These are phyloP conservation scores for Lordiphosa clarofinis DNA, from an alignment of 1,140 invertebrate genomes.

Conservation along the genomic window DNA sequence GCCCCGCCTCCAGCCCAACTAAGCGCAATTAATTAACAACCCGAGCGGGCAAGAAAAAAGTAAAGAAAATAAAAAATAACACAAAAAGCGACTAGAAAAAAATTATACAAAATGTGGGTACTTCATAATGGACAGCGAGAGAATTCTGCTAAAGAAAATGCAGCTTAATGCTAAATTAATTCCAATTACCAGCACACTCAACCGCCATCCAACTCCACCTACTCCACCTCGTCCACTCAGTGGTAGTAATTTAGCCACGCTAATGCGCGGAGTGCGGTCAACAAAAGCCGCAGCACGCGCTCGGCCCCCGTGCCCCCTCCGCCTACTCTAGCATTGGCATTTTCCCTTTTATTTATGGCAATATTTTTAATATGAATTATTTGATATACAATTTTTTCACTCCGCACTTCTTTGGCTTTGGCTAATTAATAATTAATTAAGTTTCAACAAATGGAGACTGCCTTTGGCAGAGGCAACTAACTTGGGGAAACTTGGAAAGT, in stretches of 20 bases:
- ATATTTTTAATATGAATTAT: constrained; percentile 61
- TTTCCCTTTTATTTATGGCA: constrained; percentile 36
- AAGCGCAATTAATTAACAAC: constrained; percentile 71
- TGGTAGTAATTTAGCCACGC: constrained; percentile 51
- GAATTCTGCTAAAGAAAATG: constrained; percentile 63
- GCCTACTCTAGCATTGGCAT: background rate
- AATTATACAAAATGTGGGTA: constrained; percentile 72
- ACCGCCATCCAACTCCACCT: constrained; percentile 10
- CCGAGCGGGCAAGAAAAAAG: constrained; percentile 14
- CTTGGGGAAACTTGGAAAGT: constrained; percentile 53
- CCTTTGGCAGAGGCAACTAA: constrained; percentile 37
- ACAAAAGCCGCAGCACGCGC: constrained; percentile 66
- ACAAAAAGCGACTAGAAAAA: constrained; percentile 64
- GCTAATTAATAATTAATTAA: constrained; percentile 77
- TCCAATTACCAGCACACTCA: constrained; percentile 59
- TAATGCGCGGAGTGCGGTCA: constrained; percentile 68
- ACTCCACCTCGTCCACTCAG: constrained; percentile 1
- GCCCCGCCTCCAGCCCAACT: constrained; percentile 35
- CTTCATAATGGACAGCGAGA: constrained; percentile 43
- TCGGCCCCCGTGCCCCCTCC: constrained; percentile 4
- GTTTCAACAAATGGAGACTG: constrained; percentile 29
- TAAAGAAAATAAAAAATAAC: background rate
- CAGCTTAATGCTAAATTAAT: constrained; percentile 77
- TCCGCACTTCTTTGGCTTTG: constrained; percentile 65
- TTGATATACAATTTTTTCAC: constrained; percentile 46